A percentile compares a stretch with the other conserved stretches of the same genome.
phyloP scores from a whole-genome alignment of 2,797 vertebrate species.

The Esox lucius region DNA sequence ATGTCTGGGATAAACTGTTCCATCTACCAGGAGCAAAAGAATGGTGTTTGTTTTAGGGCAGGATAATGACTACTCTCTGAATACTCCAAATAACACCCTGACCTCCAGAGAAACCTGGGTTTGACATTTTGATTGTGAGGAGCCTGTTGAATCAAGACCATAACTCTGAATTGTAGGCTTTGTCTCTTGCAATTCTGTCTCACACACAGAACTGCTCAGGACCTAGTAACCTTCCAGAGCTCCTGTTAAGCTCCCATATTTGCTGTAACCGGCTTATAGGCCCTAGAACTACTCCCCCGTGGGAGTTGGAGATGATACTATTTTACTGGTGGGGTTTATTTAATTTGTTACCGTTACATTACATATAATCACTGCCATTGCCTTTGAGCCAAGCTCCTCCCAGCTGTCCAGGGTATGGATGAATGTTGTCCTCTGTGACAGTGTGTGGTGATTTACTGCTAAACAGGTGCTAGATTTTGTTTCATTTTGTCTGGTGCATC shows the following conservation, averaged over 20 bases:
- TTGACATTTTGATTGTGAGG: too few species aligned
- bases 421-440: constrained; percentile 20
- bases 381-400: neutral
- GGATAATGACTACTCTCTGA: too few species aligned
- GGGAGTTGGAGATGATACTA: neutral
- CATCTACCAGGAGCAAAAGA: too few species aligned
- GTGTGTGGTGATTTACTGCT: constrained; percentile 33
- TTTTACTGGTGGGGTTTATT: neutral
- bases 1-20: too few species aligned
- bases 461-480: constrained; percentile 57
- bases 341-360: neutral
- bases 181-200: too few species aligned
- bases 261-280: neutral
- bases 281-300: neutral
- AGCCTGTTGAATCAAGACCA: too few species aligned
- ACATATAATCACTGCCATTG: neutral
- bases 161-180: too few species aligned
- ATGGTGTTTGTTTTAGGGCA: too few species aligned
- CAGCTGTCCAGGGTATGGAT: neutral
- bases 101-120: too few species aligned
- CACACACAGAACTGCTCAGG: too few species aligned
- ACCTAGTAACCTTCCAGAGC: too few species aligned
- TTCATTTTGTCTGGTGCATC: constrained; percentile 38
- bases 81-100: too few species aligned
- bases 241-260: neutral